Percentiles rank a stretch among this genome's conserved stretches.
Conservation (phyloP, 2,113 vertebrate genomes). For the Daphoenositta chrysoptera region DNA sequence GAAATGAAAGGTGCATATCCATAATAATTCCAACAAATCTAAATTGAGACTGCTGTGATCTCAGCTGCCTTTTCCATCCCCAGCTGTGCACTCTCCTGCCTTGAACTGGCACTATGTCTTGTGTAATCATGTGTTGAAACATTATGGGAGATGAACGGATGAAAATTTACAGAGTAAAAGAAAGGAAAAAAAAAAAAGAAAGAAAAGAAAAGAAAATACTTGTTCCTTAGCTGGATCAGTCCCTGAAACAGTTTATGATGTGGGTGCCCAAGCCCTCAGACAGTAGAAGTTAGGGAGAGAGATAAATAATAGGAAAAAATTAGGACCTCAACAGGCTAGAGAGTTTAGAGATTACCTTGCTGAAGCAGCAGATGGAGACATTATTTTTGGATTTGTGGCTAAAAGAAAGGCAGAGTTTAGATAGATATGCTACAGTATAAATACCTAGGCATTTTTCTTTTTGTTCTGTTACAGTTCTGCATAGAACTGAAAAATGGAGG, state of each 20-base stretch:
- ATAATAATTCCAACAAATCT: conserved; percentile 32
- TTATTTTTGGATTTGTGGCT: neutral
- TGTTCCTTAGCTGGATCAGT: neutral
- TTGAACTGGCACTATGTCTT: neutral
- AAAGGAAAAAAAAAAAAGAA: fast-evolving
- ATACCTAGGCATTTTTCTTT: neutral
- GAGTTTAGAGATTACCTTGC: neutral
- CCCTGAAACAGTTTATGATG: neutral
- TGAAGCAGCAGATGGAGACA: neutral
- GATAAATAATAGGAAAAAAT: neutral
- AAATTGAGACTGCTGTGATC: conserved; percentile 32
- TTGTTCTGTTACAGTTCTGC: neutral
- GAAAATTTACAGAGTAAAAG: neutral
- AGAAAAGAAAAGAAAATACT: neutral
- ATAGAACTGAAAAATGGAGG: neutral
- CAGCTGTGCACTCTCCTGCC: neutral
- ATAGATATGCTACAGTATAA: neutral
- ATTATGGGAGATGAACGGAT: neutral
- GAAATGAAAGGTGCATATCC: conserved; percentile 20
- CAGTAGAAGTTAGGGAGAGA: neutral
- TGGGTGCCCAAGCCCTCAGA: neutral
- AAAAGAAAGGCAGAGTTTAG: neutral
- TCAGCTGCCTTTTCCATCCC: neutral
- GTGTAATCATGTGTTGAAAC: neutral
- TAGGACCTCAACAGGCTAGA: neutral